Percentiles rank a stretch among this genome's conserved stretches.
Conservation (phyloP, 2,888 invertebrate species). For the Melieria picta region DNA sequence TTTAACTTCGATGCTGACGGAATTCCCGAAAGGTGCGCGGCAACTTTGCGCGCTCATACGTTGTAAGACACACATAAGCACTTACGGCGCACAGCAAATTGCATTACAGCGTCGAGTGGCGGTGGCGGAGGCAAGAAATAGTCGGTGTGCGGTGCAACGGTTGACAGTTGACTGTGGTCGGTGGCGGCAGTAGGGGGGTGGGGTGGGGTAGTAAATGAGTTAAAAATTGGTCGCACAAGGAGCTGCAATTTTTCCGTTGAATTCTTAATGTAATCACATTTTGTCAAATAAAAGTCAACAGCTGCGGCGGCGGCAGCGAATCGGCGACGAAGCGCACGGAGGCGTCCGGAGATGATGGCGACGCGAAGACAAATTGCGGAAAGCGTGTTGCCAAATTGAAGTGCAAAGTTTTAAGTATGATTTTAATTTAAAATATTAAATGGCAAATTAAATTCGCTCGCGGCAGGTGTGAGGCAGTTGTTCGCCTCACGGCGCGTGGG, state of each 20-base stretch:
- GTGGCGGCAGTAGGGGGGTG: not conserved
- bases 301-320: not conserved
- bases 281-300: conserved; percentile 45
- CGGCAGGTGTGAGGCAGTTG: not conserved
- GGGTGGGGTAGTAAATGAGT: conserved; percentile 33
- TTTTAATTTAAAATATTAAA: conserved; percentile 27
- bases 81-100: conserved; percentile 43
- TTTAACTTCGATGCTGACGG: conserved; percentile 28
- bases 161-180: conserved; percentile 12
- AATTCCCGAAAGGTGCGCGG: conserved; percentile 29
- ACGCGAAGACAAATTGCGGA: not conserved
- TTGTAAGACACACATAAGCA: conserved; percentile 37
- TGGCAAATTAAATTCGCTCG: conserved; percentile 16
- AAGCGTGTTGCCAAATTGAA: not conserved
- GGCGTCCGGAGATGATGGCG: not conserved
- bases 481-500: too few species aligned
- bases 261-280: conserved; percentile 46
- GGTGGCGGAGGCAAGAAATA: conserved; percentile 2
- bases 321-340: too few species aligned
- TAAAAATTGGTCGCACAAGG: conserved; percentile 42
- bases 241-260: conserved; percentile 36
- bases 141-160: not conserved
- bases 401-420: conserved; percentile 1
- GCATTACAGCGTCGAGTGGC: conserved; percentile 39
- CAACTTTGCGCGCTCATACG: conserved; percentile 14